Conservation (phyloP, 2,113 vertebrate species). For the Sander vitreus region DNA sequence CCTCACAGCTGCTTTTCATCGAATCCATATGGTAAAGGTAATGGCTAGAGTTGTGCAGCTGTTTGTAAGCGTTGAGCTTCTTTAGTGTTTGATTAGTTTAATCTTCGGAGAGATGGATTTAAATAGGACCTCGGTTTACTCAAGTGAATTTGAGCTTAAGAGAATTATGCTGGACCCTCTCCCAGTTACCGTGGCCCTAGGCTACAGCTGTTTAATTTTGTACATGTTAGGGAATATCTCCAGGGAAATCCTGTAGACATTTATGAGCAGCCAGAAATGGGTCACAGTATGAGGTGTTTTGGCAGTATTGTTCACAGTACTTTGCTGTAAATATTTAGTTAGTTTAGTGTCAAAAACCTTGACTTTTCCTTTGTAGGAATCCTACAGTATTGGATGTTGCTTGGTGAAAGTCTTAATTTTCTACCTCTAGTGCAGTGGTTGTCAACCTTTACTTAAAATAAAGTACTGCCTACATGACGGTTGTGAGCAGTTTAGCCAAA, state of each 20-base stretch:
- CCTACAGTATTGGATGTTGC: background rate
- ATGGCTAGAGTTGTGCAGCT: background rate
- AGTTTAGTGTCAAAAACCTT: background rate
- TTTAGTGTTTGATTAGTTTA: constrained; percentile 43
- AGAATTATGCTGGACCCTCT: constrained; percentile 46
- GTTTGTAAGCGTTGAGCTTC: constrained; percentile 13
- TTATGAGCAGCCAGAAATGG: constrained; percentile 70
- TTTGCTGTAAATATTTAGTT: background rate
- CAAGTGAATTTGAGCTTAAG: constrained; percentile 51
- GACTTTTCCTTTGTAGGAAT: background rate
- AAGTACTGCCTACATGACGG: background rate
- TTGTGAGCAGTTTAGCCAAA: background rate
- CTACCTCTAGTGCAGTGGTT: background rate
- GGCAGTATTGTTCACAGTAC: constrained; percentile 9
- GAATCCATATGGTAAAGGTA: background rate
- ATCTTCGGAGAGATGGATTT: constrained; percentile 52
- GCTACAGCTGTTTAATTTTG: constrained; percentile 73
- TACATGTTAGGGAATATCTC: constrained; percentile 64
- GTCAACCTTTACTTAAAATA: background rate
- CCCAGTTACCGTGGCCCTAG: constrained; percentile 18
- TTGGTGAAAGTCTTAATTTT: background rate
- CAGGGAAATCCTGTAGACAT: constrained; percentile 67
- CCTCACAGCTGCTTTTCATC: constrained; percentile 9
- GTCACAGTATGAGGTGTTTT: constrained; percentile 62
- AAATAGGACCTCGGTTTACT: constrained; percentile 41